Conservation (phyloP, 1,140 invertebrate species). For the Bombyx mandarina region DNA sequence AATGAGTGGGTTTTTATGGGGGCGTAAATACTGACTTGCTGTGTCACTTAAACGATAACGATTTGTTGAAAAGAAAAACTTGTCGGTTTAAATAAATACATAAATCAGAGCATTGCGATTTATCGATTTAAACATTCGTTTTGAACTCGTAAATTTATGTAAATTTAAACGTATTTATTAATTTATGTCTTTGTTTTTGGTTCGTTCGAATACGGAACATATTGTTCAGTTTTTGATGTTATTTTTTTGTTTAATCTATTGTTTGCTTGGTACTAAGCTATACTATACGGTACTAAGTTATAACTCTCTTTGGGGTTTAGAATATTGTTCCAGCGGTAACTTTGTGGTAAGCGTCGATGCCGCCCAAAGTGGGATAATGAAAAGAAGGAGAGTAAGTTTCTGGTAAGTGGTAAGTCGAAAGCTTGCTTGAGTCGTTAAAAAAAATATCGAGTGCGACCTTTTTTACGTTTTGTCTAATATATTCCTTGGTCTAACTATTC, state of each 20-base stretch:
- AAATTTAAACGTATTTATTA: conserved; percentile 1
- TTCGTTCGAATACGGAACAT: neutral
- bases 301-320: no score
- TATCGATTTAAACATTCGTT: neutral
- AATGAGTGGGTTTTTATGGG: conserved; percentile 47
- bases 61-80: conserved; percentile 26
- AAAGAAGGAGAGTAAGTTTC: no score
- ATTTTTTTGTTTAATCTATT: neutral
- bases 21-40: conserved; percentile 23
- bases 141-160: neutral
- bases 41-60: conserved; percentile 26
- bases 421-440: no score
- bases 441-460: no score
- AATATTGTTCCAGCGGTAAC: no score
- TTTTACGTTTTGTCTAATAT: no score
- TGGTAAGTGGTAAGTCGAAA: no score
- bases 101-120: conserved; percentile 11
- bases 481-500: no score
- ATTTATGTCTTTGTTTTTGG: neutral
- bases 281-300: no score
- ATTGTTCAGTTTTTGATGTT: neutral
- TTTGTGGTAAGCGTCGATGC: no score
- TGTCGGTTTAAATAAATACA: no score
- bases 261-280: neutral
- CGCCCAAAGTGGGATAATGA: no score